Conservation (phyloP, 2,113 vertebrate species). For the Caretta caretta region DNA sequence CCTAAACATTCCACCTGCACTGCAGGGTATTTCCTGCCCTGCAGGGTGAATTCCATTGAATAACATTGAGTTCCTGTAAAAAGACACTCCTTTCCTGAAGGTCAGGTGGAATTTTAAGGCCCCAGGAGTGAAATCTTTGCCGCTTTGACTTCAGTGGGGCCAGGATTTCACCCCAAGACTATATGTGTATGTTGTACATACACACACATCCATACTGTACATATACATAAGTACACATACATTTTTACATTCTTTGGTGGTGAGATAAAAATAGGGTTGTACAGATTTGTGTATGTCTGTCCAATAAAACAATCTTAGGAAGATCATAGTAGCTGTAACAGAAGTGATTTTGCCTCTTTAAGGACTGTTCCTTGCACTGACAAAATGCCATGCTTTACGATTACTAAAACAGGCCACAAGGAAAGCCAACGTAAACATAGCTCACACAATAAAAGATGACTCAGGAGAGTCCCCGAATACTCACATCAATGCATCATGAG, state of each 20-base stretch:
- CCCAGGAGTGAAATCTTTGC: conserved; percentile 21
- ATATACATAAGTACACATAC: conserved; percentile 65
- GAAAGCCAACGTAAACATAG: conserved; percentile 69
- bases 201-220: conserved; percentile 50
- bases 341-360: conserved; percentile 66
- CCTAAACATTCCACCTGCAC: background rate
- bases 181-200: background rate
- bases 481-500: background rate
- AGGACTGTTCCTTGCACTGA: conserved; percentile 66
- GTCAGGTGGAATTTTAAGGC: conserved; percentile 55
- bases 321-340: conserved; percentile 23
- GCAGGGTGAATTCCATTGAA: background rate
- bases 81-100: conserved; percentile 50
- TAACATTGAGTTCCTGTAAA: conserved; percentile 25
- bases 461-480: conserved; percentile 1
- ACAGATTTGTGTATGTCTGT: conserved; percentile 36
- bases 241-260: conserved; percentile 79
- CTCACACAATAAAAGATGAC: conserved; percentile 55
- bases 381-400: conserved; percentile 62
- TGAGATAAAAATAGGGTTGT: conserved; percentile 45
- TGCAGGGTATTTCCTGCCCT: conserved; percentile 18
- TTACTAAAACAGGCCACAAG: conserved; percentile 65
- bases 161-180: conserved; percentile 24
- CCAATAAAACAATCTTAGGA: conserved; percentile 41
- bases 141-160: conserved; percentile 10